These are phyloP conservation scores for Phenacoccus solenopsis DNA, from an alignment of 1,140 invertebrate species.

Conservation along the genomic window DNA sequence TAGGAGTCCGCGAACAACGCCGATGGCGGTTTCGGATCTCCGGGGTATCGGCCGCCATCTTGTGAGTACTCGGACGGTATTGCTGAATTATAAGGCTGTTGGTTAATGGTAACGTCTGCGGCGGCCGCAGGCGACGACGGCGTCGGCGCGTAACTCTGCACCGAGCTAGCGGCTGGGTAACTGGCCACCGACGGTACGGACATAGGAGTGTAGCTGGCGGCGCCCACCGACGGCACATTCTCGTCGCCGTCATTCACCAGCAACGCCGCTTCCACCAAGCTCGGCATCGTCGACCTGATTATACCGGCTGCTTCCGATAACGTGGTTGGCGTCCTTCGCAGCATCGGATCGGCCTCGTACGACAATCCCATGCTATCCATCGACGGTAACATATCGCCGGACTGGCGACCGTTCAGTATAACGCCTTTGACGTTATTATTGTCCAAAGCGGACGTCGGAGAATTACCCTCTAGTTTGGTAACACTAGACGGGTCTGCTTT, in stretches of 20 bases:
- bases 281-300: not conserved
- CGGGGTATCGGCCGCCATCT: not conserved
- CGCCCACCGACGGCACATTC: not conserved
- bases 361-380: not conserved
- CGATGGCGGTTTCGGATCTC: not conserved
- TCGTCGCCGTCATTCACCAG: not conserved
- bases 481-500: not conserved
- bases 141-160: not conserved
- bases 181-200: not conserved
- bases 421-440: not conserved
- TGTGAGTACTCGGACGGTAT: conserved; percentile 13
- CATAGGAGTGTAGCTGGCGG: not conserved
- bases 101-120: conserved; percentile 14
- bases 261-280: not conserved
- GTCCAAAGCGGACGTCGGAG: not conserved
- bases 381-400: not conserved
- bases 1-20: not conserved
- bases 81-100: not conserved
- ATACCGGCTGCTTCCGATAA: not conserved
- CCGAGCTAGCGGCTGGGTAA: not conserved
- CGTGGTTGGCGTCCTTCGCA: not conserved
- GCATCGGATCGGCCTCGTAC: not conserved
- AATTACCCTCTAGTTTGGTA: not conserved
- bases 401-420: not conserved
- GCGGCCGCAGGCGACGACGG: conserved; percentile 6